Evolutionary conservation across 1,140 invertebrate genomes (phyloP).

Genomic region (Apolygus lucorum): DNA sequence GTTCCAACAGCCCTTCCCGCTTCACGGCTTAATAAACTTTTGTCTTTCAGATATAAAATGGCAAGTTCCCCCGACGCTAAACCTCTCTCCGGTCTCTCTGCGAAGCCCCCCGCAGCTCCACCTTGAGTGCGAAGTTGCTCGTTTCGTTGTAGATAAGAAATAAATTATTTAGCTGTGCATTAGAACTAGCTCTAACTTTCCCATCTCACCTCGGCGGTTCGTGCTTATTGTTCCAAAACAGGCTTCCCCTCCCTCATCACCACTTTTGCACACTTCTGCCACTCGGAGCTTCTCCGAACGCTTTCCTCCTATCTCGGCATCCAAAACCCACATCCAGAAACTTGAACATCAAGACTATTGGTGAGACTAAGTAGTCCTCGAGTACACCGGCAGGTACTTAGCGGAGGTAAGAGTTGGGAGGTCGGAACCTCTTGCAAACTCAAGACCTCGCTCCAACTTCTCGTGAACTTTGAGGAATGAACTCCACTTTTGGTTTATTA

Average conservation of each 20-base stretch:
- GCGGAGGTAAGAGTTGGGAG: too few species aligned
- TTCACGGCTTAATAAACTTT: slow-evolving; percentile 20
- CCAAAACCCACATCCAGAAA: too few species aligned
- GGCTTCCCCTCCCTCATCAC: not conserved
- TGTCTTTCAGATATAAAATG: slow-evolving; percentile 19
- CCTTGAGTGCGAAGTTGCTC: slow-evolving; percentile 10
- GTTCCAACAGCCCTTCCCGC: not conserved
- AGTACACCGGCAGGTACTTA: too few species aligned
- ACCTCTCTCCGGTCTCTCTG: not conserved
- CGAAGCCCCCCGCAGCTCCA: not conserved
- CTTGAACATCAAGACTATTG: too few species aligned
- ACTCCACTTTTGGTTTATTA: too few species aligned
- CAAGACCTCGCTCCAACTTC: too few species aligned
- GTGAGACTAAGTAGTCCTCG: too few species aligned
- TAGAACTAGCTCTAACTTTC: slow-evolving; percentile 8
- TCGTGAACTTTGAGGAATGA: too few species aligned
- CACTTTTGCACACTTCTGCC: not conserved
- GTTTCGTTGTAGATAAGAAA: slow-evolving; percentile 5
- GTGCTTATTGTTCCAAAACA: slow-evolving; percentile 1
- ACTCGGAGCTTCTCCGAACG: too few species aligned
- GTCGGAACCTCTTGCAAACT: too few species aligned
- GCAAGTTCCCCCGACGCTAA: not conserved
- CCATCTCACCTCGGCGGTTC: slow-evolving; percentile 7
- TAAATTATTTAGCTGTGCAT: slow-evolving; percentile 11
- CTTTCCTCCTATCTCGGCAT: too few species aligned